These are phyloP conservation scores for Gorsachius goisagi DNA, from an alignment of 2,113 vertebrate species.

Conservation along the genomic window DNA sequence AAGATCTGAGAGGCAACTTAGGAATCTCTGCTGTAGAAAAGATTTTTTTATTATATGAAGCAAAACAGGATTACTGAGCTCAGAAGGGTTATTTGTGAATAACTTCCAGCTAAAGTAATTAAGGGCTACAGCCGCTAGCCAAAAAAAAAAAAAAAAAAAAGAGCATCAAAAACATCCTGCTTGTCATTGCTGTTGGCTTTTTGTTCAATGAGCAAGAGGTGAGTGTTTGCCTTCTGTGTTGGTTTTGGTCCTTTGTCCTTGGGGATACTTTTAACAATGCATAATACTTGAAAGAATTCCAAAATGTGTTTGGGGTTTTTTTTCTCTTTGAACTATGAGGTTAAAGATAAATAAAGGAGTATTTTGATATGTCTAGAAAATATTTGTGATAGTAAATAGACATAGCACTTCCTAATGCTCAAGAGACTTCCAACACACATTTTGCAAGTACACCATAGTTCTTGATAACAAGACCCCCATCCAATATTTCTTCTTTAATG, in stretches of 20 bases:
- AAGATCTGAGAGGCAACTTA: neutral
- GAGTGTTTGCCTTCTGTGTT: neutral
- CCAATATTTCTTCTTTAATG: neutral
- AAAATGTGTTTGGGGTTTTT: neutral
- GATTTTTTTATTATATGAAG: neutral
- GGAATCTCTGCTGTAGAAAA: neutral
- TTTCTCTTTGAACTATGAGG: neutral
- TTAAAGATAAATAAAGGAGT: constrained; percentile 10
- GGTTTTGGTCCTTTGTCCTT: constrained; percentile 6
- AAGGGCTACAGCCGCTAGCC: neutral
- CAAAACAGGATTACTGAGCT: neutral
- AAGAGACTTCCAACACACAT: neutral
- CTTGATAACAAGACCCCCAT: neutral
- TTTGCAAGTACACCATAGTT: neutral
- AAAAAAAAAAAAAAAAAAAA: neutral
- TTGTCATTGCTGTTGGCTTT: neutral
- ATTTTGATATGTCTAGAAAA: constrained; percentile 1
- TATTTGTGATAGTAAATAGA: neutral
- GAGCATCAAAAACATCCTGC: neutral
- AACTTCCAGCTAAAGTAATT: constrained; percentile 3
- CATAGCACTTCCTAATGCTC: neutral
- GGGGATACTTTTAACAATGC: neutral
- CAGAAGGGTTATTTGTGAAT: neutral
- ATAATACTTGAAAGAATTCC: neutral
- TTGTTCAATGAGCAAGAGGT: neutral